Evolutionary conservation across 2,113 vertebrate species (phyloP).

Genomic region (Calyptommatus sinebrachiatus): DNA sequence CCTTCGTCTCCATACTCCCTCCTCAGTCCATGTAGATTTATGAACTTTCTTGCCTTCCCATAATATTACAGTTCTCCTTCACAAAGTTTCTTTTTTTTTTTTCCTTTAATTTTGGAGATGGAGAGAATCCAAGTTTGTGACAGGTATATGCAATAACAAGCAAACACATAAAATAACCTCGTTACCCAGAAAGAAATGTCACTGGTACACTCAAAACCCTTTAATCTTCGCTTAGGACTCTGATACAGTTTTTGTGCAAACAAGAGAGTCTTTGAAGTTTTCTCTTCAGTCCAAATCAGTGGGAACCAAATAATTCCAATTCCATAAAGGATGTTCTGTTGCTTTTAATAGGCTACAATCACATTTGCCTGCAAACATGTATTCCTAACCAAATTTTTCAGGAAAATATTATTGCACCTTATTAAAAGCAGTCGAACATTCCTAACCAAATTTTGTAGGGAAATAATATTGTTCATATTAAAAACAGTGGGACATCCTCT

Average conservation of each 20-base stretch:
- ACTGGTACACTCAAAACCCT: no score
- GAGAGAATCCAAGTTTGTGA: not conserved
- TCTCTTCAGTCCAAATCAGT: not conserved
- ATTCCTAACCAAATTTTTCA: no score
- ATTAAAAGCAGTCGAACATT: no score
- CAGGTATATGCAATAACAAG: not conserved
- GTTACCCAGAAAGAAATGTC: not conserved
- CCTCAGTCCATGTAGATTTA: slow-evolving; percentile 32
- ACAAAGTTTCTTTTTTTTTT: not conserved
- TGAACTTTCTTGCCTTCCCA: slow-evolving; percentile 5
- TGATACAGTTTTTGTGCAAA: not conserved
- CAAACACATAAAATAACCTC: not conserved
- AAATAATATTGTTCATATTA: no score
- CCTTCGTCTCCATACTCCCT: not conserved
- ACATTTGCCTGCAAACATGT: no score
- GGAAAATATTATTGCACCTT: no score
- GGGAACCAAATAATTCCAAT: not conserved
- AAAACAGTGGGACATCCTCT: no score
- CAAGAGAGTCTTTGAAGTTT: not conserved
- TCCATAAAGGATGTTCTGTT: not conserved
- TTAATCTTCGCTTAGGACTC: not conserved
- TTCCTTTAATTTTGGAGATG: not conserved
- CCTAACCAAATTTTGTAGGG: no score
- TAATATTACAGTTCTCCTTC: slow-evolving; percentile 18
- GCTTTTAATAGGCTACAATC: not conserved